Conservation (phyloP, 2,113 vertebrate genomes). For the Orientallactaga bullata region DNA sequence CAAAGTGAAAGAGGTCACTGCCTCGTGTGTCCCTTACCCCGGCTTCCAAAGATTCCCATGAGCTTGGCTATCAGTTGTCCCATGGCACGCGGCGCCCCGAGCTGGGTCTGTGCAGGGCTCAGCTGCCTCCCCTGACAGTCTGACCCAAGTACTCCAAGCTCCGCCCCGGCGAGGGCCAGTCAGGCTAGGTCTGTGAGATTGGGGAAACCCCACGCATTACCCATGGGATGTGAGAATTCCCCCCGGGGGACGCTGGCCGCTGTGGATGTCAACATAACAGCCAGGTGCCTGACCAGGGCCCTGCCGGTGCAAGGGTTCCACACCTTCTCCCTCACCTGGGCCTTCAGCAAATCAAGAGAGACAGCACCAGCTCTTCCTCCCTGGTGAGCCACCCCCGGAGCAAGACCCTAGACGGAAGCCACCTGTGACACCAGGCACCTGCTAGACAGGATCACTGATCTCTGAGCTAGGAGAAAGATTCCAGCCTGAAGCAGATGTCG, state of each 20-base stretch:
- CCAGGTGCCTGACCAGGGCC: neutral
- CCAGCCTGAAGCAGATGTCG: too few relatives aligned
- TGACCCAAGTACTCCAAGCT: neutral
- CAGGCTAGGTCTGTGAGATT: neutral
- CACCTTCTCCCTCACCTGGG: neutral
- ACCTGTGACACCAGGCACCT: neutral
- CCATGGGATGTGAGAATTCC: neutral
- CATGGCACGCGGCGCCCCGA: slow-evolving; percentile 27
- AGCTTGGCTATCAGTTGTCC: slow-evolving; percentile 77
- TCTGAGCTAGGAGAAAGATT: too few relatives aligned
- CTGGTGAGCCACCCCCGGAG: neutral
- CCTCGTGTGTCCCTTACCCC: slow-evolving; percentile 50
- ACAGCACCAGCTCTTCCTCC: neutral
- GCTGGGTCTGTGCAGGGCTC: neutral
- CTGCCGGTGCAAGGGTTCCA: neutral
- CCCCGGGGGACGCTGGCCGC: neutral
- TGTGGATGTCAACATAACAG: neutral
- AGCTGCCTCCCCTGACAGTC: accelerated
- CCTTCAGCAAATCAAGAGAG: neutral
- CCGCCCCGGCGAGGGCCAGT: neutral
- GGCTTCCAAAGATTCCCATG: slow-evolving; percentile 75
- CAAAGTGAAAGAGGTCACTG: neutral
- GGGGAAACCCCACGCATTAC: neutral
- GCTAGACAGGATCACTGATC: too few relatives aligned
- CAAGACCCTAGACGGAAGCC: neutral